These are phyloP conservation scores for Turdus rufiventris DNA, from an alignment of 2,113 vertebrate species.

Conservation along the genomic window DNA sequence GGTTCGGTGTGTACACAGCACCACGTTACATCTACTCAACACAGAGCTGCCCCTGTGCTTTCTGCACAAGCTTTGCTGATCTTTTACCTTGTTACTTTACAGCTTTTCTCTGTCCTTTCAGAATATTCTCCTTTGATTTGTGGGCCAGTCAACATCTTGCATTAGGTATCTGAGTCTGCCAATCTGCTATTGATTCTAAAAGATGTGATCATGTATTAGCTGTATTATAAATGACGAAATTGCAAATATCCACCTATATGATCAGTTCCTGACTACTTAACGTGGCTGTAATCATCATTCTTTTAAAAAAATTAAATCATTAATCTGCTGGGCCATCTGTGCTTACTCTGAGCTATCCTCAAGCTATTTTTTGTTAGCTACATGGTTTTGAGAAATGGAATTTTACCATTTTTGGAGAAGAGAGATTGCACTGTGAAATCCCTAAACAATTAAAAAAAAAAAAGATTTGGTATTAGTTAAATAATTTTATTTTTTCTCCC, in stretches of 20 bases:
- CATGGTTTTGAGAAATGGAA: background rate
- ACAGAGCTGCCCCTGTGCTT: rapidly evolving
- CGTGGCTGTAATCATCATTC: background rate
- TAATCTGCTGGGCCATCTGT: background rate
- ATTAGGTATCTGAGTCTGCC: background rate
- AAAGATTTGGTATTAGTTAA: background rate
- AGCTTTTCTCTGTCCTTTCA: background rate
- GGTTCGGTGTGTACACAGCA: rapidly evolving
- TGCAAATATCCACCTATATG: background rate
- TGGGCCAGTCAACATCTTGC: background rate
- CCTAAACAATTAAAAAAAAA: background rate
- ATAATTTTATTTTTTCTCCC: background rate
- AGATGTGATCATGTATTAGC: background rate
- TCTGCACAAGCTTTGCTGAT: background rate
- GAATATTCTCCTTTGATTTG: background rate
- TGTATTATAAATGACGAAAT: background rate
- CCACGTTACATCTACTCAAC: background rate
- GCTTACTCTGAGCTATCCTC: background rate
- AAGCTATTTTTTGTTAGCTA: background rate
- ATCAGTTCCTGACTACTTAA: background rate
- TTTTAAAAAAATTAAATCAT: background rate
- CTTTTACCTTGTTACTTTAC: background rate
- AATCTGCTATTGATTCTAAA: slow-evolving; percentile 23
- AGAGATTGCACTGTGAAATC: background rate
- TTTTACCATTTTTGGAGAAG: background rate